A percentile compares a stretch with the other conserved stretches of the same genome.
These are phyloP conservation scores for Triplophysa bombifrons DNA, from an alignment of 2,797 vertebrate genomes.

Conservation along the genomic window DNA sequence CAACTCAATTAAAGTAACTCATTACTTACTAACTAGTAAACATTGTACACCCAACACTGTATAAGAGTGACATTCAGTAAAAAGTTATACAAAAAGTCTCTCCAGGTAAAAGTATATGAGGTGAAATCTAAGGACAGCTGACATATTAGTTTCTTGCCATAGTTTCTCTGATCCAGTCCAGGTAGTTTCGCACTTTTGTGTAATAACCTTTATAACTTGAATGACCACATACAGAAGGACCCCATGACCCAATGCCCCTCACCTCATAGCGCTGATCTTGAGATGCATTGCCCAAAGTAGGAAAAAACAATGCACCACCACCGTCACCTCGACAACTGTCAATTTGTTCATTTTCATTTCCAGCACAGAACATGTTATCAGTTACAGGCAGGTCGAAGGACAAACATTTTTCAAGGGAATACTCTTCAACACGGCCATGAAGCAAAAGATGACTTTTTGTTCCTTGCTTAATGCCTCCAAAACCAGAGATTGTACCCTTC, in stretches of 20 bases:
- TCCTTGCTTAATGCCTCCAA: neutral
- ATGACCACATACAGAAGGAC: slow-evolving; percentile 47
- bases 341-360: slow-evolving; percentile 32
- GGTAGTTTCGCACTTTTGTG: slow-evolving; percentile 52
- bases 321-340: slow-evolving; percentile 63
- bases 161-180: slow-evolving; percentile 56
- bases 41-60: too few relatives aligned
- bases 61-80: too few relatives aligned
- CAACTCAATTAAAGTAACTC: too few relatives aligned
- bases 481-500: slow-evolving; percentile 58
- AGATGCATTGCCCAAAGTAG: slow-evolving; percentile 13
- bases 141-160: slow-evolving; percentile 47
- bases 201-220: slow-evolving; percentile 52
- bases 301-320: slow-evolving; percentile 46
- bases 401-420: slow-evolving; percentile 43
- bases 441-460: neutral
- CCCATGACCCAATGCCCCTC: slow-evolving; percentile 64
- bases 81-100: too few relatives aligned
- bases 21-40: too few relatives aligned
- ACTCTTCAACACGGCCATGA: slow-evolving; percentile 38
- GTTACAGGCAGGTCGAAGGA: slow-evolving; percentile 34
- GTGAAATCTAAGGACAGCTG: too few relatives aligned
- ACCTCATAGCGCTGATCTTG: slow-evolving; percentile 25
- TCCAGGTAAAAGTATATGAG: too few relatives aligned
- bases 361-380: slow-evolving; percentile 65